Conservation (phyloP, 2,797 vertebrate genomes). For the Gouania willdenowi region DNA sequence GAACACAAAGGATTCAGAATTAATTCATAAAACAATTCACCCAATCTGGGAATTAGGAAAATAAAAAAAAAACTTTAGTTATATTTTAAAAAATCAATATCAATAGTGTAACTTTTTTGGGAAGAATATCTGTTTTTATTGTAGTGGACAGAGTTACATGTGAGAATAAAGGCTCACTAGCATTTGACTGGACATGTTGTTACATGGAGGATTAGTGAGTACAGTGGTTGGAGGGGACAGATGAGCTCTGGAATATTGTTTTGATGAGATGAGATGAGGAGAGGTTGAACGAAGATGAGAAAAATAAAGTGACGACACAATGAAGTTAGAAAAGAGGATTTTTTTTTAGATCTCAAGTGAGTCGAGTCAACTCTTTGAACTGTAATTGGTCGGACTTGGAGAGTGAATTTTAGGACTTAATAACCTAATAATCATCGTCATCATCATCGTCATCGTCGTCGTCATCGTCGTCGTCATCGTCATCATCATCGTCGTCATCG, state of each 20-base stretch:
- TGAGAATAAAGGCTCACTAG: conserved; percentile 33
- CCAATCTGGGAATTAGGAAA: conserved; percentile 43
- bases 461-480: conserved; percentile 28
- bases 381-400: conserved; percentile 64
- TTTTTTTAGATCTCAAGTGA: conserved; percentile 41
- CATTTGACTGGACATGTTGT: conserved; percentile 32
- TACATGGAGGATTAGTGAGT: conserved; percentile 32
- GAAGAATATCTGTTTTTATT: conserved; percentile 46
- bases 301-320: conserved; percentile 37
- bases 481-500: conserved; percentile 39
- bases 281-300: conserved; percentile 45
- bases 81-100: conserved; percentile 57
- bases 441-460: conserved; percentile 25
- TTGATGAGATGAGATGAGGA: conserved; percentile 32
- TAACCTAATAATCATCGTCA: conserved; percentile 53
- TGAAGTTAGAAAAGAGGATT: conserved; percentile 55
- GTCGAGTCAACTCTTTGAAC: conserved; percentile 57
- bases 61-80: conserved; percentile 44
- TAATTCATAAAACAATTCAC: conserved; percentile 48
- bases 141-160: conserved; percentile 48
- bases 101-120: conserved; percentile 40
- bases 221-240: conserved; percentile 10
- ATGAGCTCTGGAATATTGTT: conserved; percentile 49
- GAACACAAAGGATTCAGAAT: conserved; percentile 63
- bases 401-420: conserved; percentile 31